Conservation (phyloP, 1,140 invertebrate genomes). For the Ostrea edulis region DNA sequence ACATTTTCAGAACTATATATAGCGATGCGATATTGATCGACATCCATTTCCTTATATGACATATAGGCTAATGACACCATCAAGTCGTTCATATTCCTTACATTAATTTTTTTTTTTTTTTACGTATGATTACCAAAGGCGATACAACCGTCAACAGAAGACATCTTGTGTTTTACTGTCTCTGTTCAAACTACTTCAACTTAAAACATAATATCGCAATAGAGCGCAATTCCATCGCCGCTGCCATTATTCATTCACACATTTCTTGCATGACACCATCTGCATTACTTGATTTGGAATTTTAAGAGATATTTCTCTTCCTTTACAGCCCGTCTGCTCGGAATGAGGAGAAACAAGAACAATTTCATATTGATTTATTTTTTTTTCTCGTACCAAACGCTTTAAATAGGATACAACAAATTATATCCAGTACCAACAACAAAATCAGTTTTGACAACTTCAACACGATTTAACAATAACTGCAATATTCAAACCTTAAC, state of each 20-base stretch:
- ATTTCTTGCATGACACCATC: slow-evolving; percentile 28
- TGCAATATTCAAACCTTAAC: neutral
- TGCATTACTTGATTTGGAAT: neutral
- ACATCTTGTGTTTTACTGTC: neutral
- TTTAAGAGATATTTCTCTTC: neutral
- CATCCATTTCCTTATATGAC: slow-evolving; percentile 1
- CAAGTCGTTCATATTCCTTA: slow-evolving; percentile 19
- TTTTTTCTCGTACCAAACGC: slow-evolving; percentile 6
- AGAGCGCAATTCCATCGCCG: neutral
- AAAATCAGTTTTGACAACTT: neutral
- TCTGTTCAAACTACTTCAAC: neutral
- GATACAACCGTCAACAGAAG: neutral
- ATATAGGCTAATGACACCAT: slow-evolving; percentile 23
- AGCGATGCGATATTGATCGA: neutral
- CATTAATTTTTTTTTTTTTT: slow-evolving; percentile 10
- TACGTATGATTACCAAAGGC: neutral
- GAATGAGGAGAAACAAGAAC: neutral
- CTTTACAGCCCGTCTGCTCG: neutral
- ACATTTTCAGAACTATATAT: slow-evolving; percentile 18
- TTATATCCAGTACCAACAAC: neutral
- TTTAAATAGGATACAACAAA: slow-evolving; percentile 16
- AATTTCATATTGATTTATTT: slow-evolving; percentile 3
- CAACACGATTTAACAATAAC: slow-evolving; percentile 4
- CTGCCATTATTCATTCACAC: neutral
- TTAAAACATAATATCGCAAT: neutral